Evolutionary conservation across 2,797 vertebrate species (phyloP), one percentile per base, ranked within the genome.

Genomic region (Pantherophis vulpinus): DNA sequence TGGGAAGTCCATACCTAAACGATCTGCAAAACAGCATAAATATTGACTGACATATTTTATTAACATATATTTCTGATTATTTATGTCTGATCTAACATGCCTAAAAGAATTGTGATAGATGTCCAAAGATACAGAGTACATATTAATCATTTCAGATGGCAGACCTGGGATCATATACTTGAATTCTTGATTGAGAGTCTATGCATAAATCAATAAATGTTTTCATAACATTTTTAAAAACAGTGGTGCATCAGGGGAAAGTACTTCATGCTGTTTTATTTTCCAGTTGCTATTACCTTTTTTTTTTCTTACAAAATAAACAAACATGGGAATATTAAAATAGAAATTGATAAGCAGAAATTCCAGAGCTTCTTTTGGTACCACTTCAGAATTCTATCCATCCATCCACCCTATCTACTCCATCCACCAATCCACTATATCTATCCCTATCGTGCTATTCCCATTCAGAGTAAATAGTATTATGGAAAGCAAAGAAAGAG

Each of bases 11-110:
- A 83, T 60, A 18, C n/a, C 79, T 90, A 55, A 29, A 88, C 56
- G 10, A 90, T 90, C 93, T 94, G 59, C 59, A 91, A 90, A 18
- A 92, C 79, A 51, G 14, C 88, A 91, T 20, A 25, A 89, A 88
- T 18, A 25, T 89, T 8, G 8, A 70, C 16, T 66, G 47, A 66
- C 74, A 83, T 83, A 83, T 47, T 47, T 83, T 47, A n/a, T 42
- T 55, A 29, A 37, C 9, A 58, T 47, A 3, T 47, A n/a, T 42
- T 66, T 18, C 37, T 58, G 2, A 13, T 56, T 4, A 42, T 86
- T 89, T 29, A 18, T 29, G 6, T 10, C 37, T n/a, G 56, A 47
- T 90, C 63, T 25, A 74, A 74, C 29, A 89, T 37, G 9, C 5
- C 37, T 47, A 55, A 54, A 27, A 90, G 79, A 58, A 87, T 87